Percentiles rank a stretch among this genome's conserved stretches.
phyloP scores from a whole-genome alignment of 2,888 invertebrate genomes.

The Melolontha melolontha region DNA sequence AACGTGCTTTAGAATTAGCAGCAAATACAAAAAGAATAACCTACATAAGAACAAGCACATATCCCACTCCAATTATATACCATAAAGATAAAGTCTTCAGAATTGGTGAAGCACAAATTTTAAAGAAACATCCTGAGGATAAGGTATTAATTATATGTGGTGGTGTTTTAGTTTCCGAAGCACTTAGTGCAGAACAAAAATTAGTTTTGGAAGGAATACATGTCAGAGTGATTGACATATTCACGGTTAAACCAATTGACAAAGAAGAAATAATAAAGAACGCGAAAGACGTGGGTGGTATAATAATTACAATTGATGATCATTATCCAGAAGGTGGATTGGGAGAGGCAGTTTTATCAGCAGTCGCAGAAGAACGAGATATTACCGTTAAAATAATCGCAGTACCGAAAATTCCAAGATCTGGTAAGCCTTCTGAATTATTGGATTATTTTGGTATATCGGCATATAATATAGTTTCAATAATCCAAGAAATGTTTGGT shows the following conservation, averaged over 20 bases:
- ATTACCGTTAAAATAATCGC: constrained; percentile 80
- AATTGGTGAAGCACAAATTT: constrained; percentile 81
- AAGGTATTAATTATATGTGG: constrained; percentile 87
- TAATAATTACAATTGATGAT: constrained; percentile 93
- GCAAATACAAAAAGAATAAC: constrained; percentile 92
- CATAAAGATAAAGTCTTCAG: constrained; percentile 74
- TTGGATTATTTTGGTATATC: constrained; percentile 88
- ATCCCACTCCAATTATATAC: constrained; percentile 86
- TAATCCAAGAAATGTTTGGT: constrained; percentile 67
- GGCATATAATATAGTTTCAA: constrained; percentile 71
- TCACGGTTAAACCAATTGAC: constrained; percentile 95
- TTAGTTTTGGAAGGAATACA: constrained; percentile 76
- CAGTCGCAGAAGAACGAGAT: constrained; percentile 76
- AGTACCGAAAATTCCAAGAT: constrained; percentile 86
- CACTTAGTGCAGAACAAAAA: constrained; percentile 81
- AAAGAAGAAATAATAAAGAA: constrained; percentile 75
- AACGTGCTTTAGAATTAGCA: constrained; percentile 91
- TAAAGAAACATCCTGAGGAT: constrained; percentile 79
- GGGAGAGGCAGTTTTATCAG: constrained; percentile 91
- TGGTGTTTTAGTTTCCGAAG: constrained; percentile 91
- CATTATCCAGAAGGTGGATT: constrained; percentile 95
- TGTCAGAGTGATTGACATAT: constrained; percentile 89
- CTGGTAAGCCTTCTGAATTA: constrained; percentile 86
- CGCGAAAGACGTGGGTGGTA: constrained; percentile 80
- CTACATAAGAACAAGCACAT: constrained; percentile 93